These are phyloP conservation scores for Ochotona princeps DNA, from an alignment of 2,113 vertebrate genomes.

Conservation along the genomic window DNA sequence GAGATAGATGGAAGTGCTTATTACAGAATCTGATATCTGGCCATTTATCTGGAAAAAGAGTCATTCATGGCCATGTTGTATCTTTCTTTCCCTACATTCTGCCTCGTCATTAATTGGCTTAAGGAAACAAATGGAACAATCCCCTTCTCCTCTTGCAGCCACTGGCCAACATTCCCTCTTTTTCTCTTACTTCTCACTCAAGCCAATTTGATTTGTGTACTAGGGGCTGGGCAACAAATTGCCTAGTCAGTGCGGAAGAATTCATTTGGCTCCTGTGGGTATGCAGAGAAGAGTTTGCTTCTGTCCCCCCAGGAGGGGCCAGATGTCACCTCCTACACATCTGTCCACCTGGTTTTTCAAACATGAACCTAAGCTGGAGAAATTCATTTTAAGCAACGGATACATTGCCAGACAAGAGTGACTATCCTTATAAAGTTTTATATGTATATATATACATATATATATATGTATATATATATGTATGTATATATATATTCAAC, in stretches of 20 bases:
- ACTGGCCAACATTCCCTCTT: constrained; percentile 35
- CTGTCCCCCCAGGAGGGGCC: neutral
- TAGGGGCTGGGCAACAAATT: constrained; percentile 37
- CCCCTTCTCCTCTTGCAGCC: constrained; percentile 18
- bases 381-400: too few relatives aligned
- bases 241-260: constrained; percentile 54
- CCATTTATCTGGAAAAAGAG: constrained; percentile 70
- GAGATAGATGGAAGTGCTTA: constrained; percentile 76
- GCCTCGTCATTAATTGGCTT: constrained; percentile 73
- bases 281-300: constrained; percentile 12
- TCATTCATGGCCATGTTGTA: constrained; percentile 64
- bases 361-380: neutral
- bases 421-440: neutral
- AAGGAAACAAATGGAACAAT: constrained; percentile 68
- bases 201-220: constrained; percentile 61
- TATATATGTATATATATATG: too few relatives aligned
- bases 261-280: constrained; percentile 58
- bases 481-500: too few relatives aligned
- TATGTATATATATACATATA: neutral
- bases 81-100: constrained; percentile 61
- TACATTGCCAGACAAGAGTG: constrained; percentile 25
- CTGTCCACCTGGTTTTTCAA: constrained; percentile 6
- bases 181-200: constrained; percentile 51
- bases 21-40: constrained; percentile 72
- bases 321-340: constrained; percentile 13